Base-by-base conservation (phyloP, 2,888 invertebrate genomes). In the Tiphia femorata region DNA sequence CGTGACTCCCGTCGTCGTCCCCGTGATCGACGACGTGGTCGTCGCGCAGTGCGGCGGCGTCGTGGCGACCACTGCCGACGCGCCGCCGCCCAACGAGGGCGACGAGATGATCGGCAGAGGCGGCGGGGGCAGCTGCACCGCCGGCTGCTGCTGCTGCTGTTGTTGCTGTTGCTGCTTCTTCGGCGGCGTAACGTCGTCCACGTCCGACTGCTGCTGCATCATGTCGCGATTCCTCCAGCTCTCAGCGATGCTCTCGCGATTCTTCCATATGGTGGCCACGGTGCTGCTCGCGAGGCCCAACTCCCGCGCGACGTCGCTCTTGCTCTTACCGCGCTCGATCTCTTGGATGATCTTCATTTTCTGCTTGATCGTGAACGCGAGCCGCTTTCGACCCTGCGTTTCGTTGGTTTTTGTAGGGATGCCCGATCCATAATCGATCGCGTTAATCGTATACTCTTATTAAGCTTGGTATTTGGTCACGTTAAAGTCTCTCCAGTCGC, bases 271-370 rank as follows among this genome's bases (percentile, higher is more conserved):
- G 53, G 87, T 87, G 49, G 86, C 87, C 48, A 86, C 87, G 58
- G 87, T 87, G 53, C 86, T 86, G 82, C 86, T 86, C 64, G 86
- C 86, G 78, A 86, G 84, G 63, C 87, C 87, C 75, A 86, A 84
- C 75, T 86, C 86, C 60, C 86, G 84, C 72, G 86, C 86, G 65
- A 87, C 87, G 77, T 87, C 86, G 72, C 86, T 86, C 84, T 87
- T 87, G 83, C 86, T 86, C 81, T 86, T 86, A 67, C 87, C 87
- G 67, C 85, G 85, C 80, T 86, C 86, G 75, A 87, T 87, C 81
- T 86, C 86, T 76, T 86, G 86, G 83, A 87, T 86, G 82, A 87
- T 87, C 84, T 86, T 86, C 84, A 86, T 86, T 85, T 87, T 87
- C 86, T 87, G 86, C 84, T 87, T 86, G 82, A 86, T 85, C 78